A percentile compares a stretch with the other conserved stretches of the same genome.
These are phyloP conservation scores for Gadopsis marmoratus DNA, from an alignment of 2,797 vertebrate species.

Conservation along the genomic window DNA sequence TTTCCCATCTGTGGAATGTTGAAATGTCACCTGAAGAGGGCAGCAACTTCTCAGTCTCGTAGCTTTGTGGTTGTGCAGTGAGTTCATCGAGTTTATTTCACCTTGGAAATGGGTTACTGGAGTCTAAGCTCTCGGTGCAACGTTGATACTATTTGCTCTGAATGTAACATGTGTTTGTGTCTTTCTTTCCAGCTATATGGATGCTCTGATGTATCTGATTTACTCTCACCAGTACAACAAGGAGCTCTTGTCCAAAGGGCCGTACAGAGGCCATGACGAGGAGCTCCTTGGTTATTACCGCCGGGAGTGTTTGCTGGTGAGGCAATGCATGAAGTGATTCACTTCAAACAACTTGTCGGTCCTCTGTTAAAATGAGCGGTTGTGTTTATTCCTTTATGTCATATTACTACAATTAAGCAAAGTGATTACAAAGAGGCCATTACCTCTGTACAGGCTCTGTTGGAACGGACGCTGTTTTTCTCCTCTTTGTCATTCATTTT, in stretches of 20 bases:
- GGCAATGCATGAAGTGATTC: conserved; percentile 49
- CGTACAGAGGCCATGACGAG: conserved; percentile 92
- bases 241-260: conserved; percentile 93
- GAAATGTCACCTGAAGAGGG: conserved; percentile 71
- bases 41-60: conserved; percentile 57
- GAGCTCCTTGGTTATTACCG: conserved; percentile 93
- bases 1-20: not conserved
- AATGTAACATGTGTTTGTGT: conserved; percentile 42
- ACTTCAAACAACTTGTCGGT: not conserved
- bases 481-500: conserved; percentile 52
- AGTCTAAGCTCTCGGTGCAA: conserved; percentile 25
- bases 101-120: conserved; percentile 21
- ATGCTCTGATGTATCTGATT: conserved; percentile 95
- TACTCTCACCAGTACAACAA: conserved; percentile 97
- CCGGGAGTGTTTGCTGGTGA: conserved; percentile 97
- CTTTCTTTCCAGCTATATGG: conserved; percentile 89
- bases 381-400: not conserved
- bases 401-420: conserved; percentile 5
- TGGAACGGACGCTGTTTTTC: conserved; percentile 31
- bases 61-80: conserved; percentile 35
- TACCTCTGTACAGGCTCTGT: not conserved
- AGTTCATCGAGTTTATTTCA: conserved; percentile 58
- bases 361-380: not conserved
- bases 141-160: conserved; percentile 40
- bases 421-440: conserved; percentile 27